A percentile compares a stretch with the other conserved stretches of the same genome.
Conservation (phyloP, 2,888 invertebrate species). For the Calliscelio sp. region DNA sequence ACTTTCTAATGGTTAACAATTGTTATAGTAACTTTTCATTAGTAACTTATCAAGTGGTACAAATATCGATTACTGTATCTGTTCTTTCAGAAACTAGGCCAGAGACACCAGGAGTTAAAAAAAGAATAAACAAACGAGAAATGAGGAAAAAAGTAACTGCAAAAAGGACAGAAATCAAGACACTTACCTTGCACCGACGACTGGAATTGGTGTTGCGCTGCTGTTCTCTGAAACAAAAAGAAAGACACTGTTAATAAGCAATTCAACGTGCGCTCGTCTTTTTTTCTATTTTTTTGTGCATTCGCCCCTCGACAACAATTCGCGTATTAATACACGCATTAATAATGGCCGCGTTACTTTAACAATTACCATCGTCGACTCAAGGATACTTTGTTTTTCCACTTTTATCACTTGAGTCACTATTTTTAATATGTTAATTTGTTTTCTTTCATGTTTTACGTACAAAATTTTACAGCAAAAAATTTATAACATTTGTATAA, state of each 20-base stretch:
- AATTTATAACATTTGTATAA: too few relatives aligned
- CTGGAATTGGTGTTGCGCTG: constrained; percentile 89
- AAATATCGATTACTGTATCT: too few relatives aligned
- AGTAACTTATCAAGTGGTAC: too few relatives aligned
- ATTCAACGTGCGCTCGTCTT: constrained; percentile 32
- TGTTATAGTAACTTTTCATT: too few relatives aligned
- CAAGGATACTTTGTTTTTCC: constrained; percentile 55
- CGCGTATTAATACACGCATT: constrained; percentile 55
- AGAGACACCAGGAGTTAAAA: background rate
- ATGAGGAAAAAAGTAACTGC: constrained; percentile 17
- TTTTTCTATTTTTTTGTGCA: constrained; percentile 30
- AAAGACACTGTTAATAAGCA: constrained; percentile 74
- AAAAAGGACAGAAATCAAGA: background rate
- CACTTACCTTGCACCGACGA: constrained; percentile 88
- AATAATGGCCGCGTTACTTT: constrained; percentile 39
- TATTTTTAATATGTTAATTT: too few relatives aligned
- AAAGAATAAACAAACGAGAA: background rate
- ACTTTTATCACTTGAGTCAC: constrained; percentile 12
- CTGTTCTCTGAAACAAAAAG: constrained; percentile 89
- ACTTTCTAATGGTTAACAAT: too few relatives aligned
- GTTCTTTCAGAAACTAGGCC: background rate
- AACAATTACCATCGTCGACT: constrained; percentile 43
- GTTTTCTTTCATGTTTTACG: background rate
- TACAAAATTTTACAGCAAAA: too few relatives aligned
- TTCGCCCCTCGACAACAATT: constrained; percentile 34